Evolutionary conservation across 2,113 vertebrate genomes (phyloP), one percentile per base, ranked within the genome.

Genomic region (Mohoua ochrocephala): DNA sequence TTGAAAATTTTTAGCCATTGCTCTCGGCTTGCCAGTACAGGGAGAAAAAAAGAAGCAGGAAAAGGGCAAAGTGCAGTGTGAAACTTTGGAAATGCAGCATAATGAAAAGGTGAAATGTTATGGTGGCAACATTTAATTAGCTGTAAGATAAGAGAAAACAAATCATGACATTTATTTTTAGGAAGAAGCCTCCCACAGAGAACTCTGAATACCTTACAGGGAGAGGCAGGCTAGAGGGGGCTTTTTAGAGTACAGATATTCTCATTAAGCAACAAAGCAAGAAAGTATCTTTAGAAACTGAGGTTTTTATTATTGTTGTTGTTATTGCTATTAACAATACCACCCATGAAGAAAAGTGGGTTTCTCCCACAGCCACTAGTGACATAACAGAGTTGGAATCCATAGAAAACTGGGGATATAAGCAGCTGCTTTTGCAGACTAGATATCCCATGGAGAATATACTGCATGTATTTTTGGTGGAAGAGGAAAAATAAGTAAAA

Each of bases 161-260:
- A 94, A 95, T 78, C 4, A 61, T 90, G 78, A 27, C 75, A 85
- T 87, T 94, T 96, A 89, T 96, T 96, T 97, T 97, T 91, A 89
- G 92, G 84, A 84, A 65, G 44, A 86, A 91, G 39, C 69, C 74
- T 95, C 83, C 95, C 64, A 81, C 82, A 57, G 76, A 77, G 89
- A 96, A 26, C 39, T 76, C 24, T 53, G 85, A 93, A 71, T 91
- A 95, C 67, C 47, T 95, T 95, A 68, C 37, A 74, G 79, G 53
- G 52, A 87, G 74, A 81, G 37, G 42, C 65, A 83, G 52, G 39
- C 18, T 50, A 33, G 71, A 79, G 53, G 64, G 50, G 14, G n/a
- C 37, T 83, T 70, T 87, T 91, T 47, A 42, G 64, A 45, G 41
- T 35, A n/a, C 37, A 64, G 80, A 80, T 31, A 47, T 54, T 89